Evolutionary conservation across 2,113 vertebrate species (phyloP).

Genomic region (Osmerus eperlanus): DNA sequence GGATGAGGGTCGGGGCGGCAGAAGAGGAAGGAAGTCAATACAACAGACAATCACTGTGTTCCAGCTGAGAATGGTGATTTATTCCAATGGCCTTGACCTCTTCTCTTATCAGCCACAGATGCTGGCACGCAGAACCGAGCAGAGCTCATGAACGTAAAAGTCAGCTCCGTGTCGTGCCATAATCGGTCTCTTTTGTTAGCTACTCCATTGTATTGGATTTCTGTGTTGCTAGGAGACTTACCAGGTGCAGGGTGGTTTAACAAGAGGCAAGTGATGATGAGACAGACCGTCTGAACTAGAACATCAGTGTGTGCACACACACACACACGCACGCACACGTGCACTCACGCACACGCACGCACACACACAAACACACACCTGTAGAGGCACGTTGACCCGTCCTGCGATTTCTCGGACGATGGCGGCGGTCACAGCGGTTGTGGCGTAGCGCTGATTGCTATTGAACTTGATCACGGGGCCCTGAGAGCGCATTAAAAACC

Average conservation of each 20-base stretch:
- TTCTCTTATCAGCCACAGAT: no score
- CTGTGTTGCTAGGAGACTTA: background rate
- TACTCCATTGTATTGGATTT: background rate
- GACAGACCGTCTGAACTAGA: background rate
- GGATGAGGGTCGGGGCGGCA: background rate
- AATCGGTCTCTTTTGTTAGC: background rate
- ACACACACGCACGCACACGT: background rate
- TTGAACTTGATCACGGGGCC: constrained; percentile 97
- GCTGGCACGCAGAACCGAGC: background rate
- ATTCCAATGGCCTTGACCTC: no score
- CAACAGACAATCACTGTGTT: no score
- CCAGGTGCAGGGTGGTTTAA: background rate
- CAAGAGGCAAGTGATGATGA: no score
- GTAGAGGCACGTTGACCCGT: constrained; percentile 81
- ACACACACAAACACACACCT: constrained; percentile 71
- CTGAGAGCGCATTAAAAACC: constrained; percentile 58
- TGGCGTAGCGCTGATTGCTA: constrained; percentile 95
- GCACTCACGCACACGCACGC: background rate
- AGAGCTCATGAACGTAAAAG: no score
- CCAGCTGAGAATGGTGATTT: no score
- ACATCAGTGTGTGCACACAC: background rate
- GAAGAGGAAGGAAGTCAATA: background rate
- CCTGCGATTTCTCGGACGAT: constrained; percentile 82
- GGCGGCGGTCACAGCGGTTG: constrained; percentile 86
- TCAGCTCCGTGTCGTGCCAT: background rate